Evolutionary conservation across 2,797 vertebrate genomes (phyloP).

Genomic region (Phyllotis vaccarum): DNA sequence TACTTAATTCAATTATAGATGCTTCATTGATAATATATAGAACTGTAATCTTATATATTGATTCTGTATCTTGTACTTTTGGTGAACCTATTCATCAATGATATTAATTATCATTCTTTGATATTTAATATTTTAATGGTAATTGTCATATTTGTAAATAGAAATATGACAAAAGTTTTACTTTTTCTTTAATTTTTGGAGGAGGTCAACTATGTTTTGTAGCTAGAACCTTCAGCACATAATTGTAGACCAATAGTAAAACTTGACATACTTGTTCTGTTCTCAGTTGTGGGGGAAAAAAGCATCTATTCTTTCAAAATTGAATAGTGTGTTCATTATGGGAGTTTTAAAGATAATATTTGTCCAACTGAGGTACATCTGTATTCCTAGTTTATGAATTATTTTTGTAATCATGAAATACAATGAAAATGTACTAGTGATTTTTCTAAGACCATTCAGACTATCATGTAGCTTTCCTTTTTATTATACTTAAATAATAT

Average conservation of each 20-base stretch:
- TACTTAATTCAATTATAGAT: neutral
- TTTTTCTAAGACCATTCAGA: conserved; percentile 16
- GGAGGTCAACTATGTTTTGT: neutral
- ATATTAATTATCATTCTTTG: too few relatives aligned
- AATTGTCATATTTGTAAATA: conserved; percentile 14
- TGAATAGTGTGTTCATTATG: neutral
- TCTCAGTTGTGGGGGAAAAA: neutral
- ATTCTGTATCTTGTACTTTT: neutral
- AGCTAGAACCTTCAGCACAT: neutral
- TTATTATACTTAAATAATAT: neutral
- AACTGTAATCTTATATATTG: neutral
- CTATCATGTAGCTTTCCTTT: conserved; percentile 1
- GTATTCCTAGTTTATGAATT: neutral
- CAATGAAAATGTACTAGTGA: neutral
- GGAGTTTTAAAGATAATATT: neutral
- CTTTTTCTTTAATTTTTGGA: neutral
- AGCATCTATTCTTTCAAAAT: neutral
- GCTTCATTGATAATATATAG: neutral
- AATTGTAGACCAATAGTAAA: neutral
- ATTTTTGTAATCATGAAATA: neutral
- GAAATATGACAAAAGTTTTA: neutral
- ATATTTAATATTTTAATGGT: neutral
- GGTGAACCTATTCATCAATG: neutral
- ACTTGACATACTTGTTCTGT: neutral
- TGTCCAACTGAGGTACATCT: conserved; percentile 10